phyloP scores from a whole-genome alignment of 35 echinoderm and acorn worm species.

The Ptychodera flava region DNA sequence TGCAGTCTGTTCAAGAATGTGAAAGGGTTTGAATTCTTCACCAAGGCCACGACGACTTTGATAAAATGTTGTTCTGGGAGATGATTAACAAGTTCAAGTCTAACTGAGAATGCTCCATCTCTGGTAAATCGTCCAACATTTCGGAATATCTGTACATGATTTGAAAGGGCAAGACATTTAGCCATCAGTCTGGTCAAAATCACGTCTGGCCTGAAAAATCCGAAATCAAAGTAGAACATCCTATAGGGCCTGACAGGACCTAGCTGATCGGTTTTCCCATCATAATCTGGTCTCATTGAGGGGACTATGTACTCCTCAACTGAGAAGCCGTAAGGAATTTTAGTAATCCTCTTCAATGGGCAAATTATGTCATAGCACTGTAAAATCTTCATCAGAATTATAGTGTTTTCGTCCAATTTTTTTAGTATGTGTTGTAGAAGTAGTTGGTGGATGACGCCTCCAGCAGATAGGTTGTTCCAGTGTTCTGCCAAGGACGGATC shows the following conservation, averaged over 20 bases:
- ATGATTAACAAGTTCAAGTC: background rate
- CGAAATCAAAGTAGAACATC: slow-evolving; percentile 37
- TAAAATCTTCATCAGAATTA: background rate
- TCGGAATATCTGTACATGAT: background rate
- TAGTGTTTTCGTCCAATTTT: background rate
- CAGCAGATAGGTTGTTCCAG: background rate
- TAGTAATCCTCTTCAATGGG: background rate
- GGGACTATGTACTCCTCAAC: background rate
- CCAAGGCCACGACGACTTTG: background rate
- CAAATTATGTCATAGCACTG: background rate
- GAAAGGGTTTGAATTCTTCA: background rate
- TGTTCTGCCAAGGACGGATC: background rate
- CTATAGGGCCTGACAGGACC: background rate
- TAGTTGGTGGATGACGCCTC: background rate
- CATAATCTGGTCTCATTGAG: background rate
- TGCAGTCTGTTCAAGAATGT: background rate
- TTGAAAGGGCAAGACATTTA: background rate
- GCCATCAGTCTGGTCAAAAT: slow-evolving; percentile 20
- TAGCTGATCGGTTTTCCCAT: background rate
- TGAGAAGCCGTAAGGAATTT: background rate
- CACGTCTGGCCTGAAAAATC: background rate
- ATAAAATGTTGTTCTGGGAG: background rate
- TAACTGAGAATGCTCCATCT: background rate
- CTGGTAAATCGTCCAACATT: background rate
- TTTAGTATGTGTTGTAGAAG: background rate